Evolutionary conservation across 1,140 invertebrate genomes (phyloP).

Genomic region (Aphelinus atriplicis): DNA sequence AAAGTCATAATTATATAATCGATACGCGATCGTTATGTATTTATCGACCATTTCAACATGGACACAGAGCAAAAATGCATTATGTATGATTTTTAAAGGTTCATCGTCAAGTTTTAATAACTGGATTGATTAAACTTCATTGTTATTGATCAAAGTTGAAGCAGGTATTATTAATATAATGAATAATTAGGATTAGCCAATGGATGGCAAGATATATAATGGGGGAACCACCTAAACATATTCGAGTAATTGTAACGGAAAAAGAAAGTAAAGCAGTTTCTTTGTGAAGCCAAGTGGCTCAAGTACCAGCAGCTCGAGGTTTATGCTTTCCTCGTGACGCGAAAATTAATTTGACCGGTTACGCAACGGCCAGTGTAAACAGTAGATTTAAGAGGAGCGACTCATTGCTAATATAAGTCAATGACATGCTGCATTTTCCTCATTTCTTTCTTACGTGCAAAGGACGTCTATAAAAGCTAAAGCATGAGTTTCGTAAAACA

Average conservation of each 20-base stretch:
- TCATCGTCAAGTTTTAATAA: too few relatives aligned
- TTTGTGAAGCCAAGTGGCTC: slow-evolving; percentile 4
- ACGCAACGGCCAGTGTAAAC: slow-evolving; percentile 29
- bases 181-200: not conserved
- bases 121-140: too few relatives aligned
- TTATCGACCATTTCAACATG: too few relatives aligned
- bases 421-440: slow-evolving; percentile 1
- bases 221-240: not conserved
- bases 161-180: slow-evolving; percentile 1
- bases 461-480: not conserved
- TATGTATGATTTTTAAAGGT: too few relatives aligned
- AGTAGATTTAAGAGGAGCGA: slow-evolving; percentile 6
- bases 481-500: too few relatives aligned
- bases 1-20: too few relatives aligned
- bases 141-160: not conserved
- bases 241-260: slow-evolving; percentile 4
- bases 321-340: slow-evolving; percentile 26
- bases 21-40: too few relatives aligned
- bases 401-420: not conserved
- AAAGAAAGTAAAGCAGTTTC: slow-evolving; percentile 30
- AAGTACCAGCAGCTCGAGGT: not conserved
- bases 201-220: not conserved
- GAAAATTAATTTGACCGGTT: slow-evolving; percentile 40
- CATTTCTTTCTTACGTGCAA: not conserved
- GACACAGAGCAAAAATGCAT: too few relatives aligned